Conservation (phyloP, 1,140 invertebrate genomes). For the Leptinotarsa undecemlineata region DNA sequence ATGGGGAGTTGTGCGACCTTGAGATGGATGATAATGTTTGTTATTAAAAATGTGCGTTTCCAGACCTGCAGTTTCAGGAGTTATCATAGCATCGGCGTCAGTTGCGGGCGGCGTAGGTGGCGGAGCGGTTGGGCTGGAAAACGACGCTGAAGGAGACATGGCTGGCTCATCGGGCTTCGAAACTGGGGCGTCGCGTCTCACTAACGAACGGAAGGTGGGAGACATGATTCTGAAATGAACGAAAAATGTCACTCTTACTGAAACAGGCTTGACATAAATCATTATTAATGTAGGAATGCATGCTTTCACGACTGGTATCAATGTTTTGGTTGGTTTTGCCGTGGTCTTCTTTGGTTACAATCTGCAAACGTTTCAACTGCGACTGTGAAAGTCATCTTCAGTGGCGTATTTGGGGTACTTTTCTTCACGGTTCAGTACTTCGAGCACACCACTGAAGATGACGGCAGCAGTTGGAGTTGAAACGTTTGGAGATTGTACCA, state of each 20-base stretch:
- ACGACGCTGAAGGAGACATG: not conserved
- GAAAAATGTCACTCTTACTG: not conserved
- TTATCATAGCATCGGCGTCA: not conserved
- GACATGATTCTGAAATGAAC: constrained; percentile 21
- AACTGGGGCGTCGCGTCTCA: constrained; percentile 11
- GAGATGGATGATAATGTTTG: constrained; percentile 42
- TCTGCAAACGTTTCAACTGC: too few relatives aligned
- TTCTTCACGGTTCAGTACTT: too few relatives aligned
- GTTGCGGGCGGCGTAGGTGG: not conserved
- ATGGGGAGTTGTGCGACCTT: constrained; percentile 39
- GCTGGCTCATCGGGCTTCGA: not conserved
- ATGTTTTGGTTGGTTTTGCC: too few relatives aligned
- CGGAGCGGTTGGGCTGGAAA: not conserved
- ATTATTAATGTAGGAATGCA: too few relatives aligned
- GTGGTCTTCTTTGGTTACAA: too few relatives aligned
- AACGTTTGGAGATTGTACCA: too few relatives aligned
- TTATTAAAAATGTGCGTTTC: constrained; percentile 39
- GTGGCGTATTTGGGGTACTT: too few relatives aligned
- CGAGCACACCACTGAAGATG: too few relatives aligned
- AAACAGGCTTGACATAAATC: too few relatives aligned
- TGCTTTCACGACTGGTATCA: too few relatives aligned
- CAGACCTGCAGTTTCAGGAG: constrained; percentile 20
- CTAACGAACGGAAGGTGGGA: constrained; percentile 9
- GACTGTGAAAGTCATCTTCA: too few relatives aligned
- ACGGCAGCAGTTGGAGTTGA: too few relatives aligned